Base-by-base conservation (phyloP, 2,113 vertebrate species). In the Polypterus bichir region DNA sequence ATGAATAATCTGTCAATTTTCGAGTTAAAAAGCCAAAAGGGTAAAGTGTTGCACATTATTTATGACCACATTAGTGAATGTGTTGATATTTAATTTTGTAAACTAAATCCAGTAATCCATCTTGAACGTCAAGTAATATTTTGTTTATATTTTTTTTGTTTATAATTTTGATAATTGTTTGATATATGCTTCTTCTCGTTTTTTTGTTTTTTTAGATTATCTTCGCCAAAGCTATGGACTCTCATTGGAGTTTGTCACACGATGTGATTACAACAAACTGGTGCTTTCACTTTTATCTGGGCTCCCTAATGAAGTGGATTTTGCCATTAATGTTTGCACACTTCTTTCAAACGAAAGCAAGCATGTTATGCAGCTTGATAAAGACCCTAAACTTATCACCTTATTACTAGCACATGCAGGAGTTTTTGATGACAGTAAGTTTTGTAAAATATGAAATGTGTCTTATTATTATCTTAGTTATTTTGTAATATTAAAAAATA, bases 341-440 rank as follows among this genome's bases (percentile, higher is more conserved):
- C 91, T 97, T 61, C 89, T 99, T 59, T 99, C 96, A 84, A 97
- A 97, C 67, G 96, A 98, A 88, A 97, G 94, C 91, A 98, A 97
- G 76, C 96, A 96, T 60, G 86, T 92, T 81, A 97, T 99, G 94
- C 96, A 97, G 83, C 91, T 99, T 77, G 96, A 99, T 79, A 98
- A 97, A 80, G 96, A 98, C 74, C 94, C 96, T 78, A 98, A 97
- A 85, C 93, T 99, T 77, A 88, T 97, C 86, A 97, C 93, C 10
- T 78, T 99, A 76, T 84, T 99, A 75, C 91, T 99, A 81, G 96
- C 96, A 62, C 96, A 99, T 69, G 85, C 96, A 2, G 96, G 96
- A 5, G 93, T 99, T 69, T 99, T 98, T 63, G 96, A 99, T 53
- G 96, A 99, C 85, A 94, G 95, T 99, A 89, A 79, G 92, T 86